These are phyloP conservation scores for Pristionchus arcanus DNA, from an alignment of 2,888 invertebrate genomes.

Conservation along the genomic window DNA sequence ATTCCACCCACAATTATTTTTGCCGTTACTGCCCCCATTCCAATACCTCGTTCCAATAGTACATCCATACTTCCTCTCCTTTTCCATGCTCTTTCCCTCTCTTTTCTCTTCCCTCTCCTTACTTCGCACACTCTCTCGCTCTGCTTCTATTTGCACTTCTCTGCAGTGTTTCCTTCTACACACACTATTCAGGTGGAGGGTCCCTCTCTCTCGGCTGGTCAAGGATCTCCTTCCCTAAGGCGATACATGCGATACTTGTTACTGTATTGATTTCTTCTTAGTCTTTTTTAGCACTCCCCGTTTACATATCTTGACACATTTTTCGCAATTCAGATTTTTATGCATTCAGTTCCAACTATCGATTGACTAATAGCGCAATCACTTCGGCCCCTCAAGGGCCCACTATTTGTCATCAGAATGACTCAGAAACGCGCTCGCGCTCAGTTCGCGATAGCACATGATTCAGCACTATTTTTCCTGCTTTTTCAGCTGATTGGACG, in stretches of 20 bases:
- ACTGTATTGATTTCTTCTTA: background rate
- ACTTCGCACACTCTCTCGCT: background rate
- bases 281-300: too few species aligned
- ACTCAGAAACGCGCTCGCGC: background rate
- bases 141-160: slow-evolving; percentile 28
- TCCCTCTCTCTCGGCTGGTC: background rate
- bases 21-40: background rate
- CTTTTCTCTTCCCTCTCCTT: slow-evolving; percentile 19
- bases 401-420: background rate
- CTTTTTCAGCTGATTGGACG: background rate
- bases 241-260: background rate
- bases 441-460: slow-evolving; percentile 6
- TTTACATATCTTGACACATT: too few species aligned
- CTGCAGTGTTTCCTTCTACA: background rate
- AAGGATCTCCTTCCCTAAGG: slow-evolving; percentile 20
- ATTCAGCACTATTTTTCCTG: background rate
- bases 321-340: too few species aligned
- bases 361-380: background rate
- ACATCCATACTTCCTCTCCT: background rate
- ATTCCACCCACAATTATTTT: background rate
- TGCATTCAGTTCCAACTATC: background rate
- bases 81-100: slow-evolving; percentile 4
- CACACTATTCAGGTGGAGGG: slow-evolving; percentile 17
- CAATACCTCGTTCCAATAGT: slow-evolving; percentile 23
- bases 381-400: background rate